phyloP scores from a whole-genome alignment of 2,888 invertebrate species.

The Lydus trimaculatus region DNA sequence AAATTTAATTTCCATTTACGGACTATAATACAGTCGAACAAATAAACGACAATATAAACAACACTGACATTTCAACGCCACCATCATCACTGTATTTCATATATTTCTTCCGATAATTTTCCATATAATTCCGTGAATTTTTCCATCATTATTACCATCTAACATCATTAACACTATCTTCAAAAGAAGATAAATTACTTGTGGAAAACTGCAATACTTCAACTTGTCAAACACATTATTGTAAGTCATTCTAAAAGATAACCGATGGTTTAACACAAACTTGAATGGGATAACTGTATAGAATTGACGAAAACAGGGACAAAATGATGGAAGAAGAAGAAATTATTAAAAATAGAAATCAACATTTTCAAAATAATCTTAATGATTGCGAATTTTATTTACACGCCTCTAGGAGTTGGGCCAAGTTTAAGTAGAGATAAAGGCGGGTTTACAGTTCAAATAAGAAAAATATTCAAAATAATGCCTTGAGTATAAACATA shows the following conservation, averaged over 20 bases:
- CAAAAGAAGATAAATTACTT: slow-evolving; percentile 15
- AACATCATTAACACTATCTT: not conserved
- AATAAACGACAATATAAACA: not conserved
- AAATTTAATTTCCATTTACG: no score
- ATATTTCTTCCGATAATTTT: not conserved
- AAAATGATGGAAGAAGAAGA: not conserved
- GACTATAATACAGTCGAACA: not conserved
- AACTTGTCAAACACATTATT: slow-evolving; percentile 24
- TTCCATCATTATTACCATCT: not conserved
- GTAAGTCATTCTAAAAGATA: slow-evolving; percentile 17
- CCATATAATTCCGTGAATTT: not conserved
- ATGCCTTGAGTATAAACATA: not conserved
- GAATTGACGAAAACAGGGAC: not conserved
- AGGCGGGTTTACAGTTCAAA: not conserved
- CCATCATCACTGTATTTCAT: not conserved
- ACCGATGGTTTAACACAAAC: slow-evolving; percentile 14
- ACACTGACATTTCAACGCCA: no score
- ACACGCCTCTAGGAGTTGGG: not conserved
- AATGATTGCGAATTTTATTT: not conserved
- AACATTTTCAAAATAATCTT: no score
- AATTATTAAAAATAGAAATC: no score
- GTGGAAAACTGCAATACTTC: slow-evolving; percentile 18
- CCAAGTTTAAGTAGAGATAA: not conserved
- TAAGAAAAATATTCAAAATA: not conserved
- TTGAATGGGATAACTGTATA: not conserved